Evolutionary conservation across 2,888 invertebrate species (phyloP), one percentile per base, ranked within the genome.

Genomic region (Rotaria macrura): DNA sequence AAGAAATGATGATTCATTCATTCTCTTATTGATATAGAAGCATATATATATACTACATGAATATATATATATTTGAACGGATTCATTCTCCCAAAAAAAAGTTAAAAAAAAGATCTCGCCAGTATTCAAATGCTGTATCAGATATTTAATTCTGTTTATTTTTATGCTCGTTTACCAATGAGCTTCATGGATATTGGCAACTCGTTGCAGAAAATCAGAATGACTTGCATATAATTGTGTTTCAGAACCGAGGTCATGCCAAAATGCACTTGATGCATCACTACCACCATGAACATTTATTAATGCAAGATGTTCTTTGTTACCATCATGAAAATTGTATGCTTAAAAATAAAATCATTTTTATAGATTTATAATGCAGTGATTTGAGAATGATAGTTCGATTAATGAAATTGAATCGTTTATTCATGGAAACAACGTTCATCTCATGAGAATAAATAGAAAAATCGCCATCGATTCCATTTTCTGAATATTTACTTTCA

Each of bases 171-270:
- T 47, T 47, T 47, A 94, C 94, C 94, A 95, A 90, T 94, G 93
- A 0, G 94, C 94, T 87, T 93, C 91, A 85, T 92, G 92, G 86
- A 91, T 91, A 87, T 93, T 90, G n/a, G 93, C 93, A 29, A 94
- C 94, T 89, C 92, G 91, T 88, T 93, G 90, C 14, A 98, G 92
- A 89, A 98, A 94, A 87, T 93, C 92, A 79, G 92, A 92, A 91
- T 99, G 98, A 91, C 94, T 96, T 14, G 97, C 97, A 91, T 96
- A 97, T 52, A 99, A 92, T 85, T 93, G 92, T 10, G 96, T 55
- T 79, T 74, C 29, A 10, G 79, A 29, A 47, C 55, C 52, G 2
- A 86, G 38, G 29, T 86, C 86, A 29, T 55, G 79, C 85, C 86
- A 85, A 57, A 38, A 43, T 7, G 85, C 85, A 84, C 47, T 52